These are phyloP conservation scores for Vanacampus margaritifer DNA, from an alignment of 2,113 vertebrate species.

Conservation along the genomic window DNA sequence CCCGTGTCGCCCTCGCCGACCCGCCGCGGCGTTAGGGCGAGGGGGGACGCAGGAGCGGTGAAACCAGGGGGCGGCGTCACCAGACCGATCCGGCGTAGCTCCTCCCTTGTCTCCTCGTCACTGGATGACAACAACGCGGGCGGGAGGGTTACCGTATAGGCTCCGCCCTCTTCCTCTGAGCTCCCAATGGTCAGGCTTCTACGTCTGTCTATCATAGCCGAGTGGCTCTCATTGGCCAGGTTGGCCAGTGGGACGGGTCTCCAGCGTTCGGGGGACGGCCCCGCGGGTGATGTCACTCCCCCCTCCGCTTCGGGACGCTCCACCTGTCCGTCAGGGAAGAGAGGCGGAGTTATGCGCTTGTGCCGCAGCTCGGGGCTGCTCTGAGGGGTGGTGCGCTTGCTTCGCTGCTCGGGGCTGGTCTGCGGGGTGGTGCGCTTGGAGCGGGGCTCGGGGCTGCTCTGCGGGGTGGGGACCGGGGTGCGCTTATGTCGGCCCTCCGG, in stretches of 20 bases:
- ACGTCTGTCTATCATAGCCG: slow-evolving; percentile 66
- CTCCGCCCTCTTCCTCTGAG: slow-evolving; percentile 91
- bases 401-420: slow-evolving; percentile 69
- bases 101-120: slow-evolving; percentile 94
- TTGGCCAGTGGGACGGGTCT: slow-evolving; percentile 72
- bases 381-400: slow-evolving; percentile 85
- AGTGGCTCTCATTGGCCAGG: slow-evolving; percentile 64
- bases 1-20: slow-evolving; percentile 76
- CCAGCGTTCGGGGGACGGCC: slow-evolving; percentile 62
- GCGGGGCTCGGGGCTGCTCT: slow-evolving; percentile 83
- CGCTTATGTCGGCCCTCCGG: slow-evolving; percentile 76
- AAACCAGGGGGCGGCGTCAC: slow-evolving; percentile 92
- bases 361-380: slow-evolving; percentile 70
- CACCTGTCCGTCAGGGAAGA: slow-evolving; percentile 76
- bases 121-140: slow-evolving; percentile 92
- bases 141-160: slow-evolving; percentile 89
- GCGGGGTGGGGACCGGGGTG: slow-evolving; percentile 78
- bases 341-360: slow-evolving; percentile 60
- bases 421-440: slow-evolving; percentile 76
- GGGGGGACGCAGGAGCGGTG: slow-evolving; percentile 73
- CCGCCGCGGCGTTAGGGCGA: slow-evolving; percentile 59
- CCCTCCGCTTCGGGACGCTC: slow-evolving; percentile 83
- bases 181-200: slow-evolving; percentile 87
- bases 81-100: slow-evolving; percentile 91
- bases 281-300: slow-evolving; percentile 81